Conservation (phyloP, 2,888 invertebrate species). For the Noctuana brunneofusca region DNA sequence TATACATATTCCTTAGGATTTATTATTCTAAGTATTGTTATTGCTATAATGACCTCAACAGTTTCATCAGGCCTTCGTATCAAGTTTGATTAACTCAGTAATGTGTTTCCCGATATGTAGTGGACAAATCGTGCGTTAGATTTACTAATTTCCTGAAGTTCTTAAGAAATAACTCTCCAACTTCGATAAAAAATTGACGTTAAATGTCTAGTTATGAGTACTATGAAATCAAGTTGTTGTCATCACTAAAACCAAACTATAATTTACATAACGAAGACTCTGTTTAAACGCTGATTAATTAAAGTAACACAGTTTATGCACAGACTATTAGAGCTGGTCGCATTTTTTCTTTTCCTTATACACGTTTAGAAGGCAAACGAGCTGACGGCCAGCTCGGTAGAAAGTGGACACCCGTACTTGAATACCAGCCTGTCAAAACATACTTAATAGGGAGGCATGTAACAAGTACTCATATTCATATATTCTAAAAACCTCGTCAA, state of each 20-base stretch:
- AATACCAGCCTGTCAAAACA: slow-evolving; percentile 29
- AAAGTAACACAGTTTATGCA: slow-evolving; percentile 20
- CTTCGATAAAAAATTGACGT: background rate
- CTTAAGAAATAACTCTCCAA: background rate
- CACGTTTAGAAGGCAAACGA: slow-evolving; percentile 25
- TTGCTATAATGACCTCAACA: too few relatives aligned
- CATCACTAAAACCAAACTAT: slow-evolving; percentile 7
- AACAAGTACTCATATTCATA: slow-evolving; percentile 34
- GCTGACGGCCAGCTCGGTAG: slow-evolving; percentile 17
- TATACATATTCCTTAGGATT: too few relatives aligned
- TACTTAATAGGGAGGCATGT: slow-evolving; percentile 26
- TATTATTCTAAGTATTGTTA: too few relatives aligned
- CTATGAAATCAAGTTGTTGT: background rate
- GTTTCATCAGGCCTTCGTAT: too few relatives aligned
- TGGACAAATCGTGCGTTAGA: too few relatives aligned
- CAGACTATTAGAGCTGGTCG: slow-evolving; percentile 7
- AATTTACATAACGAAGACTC: slow-evolving; percentile 22
- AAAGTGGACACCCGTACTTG: slow-evolving; percentile 31
- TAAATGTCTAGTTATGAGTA: background rate
- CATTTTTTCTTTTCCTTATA: slow-evolving; percentile 28
- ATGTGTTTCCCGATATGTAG: too few relatives aligned
- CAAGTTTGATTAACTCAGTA: too few relatives aligned
- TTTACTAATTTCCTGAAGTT: background rate
- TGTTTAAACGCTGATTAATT: slow-evolving; percentile 18
- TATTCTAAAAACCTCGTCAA: slow-evolving; percentile 33